These are phyloP conservation scores for Zaprionus obscuricornis DNA, from an alignment of 2,888 invertebrate genomes.

Conservation along the genomic window DNA sequence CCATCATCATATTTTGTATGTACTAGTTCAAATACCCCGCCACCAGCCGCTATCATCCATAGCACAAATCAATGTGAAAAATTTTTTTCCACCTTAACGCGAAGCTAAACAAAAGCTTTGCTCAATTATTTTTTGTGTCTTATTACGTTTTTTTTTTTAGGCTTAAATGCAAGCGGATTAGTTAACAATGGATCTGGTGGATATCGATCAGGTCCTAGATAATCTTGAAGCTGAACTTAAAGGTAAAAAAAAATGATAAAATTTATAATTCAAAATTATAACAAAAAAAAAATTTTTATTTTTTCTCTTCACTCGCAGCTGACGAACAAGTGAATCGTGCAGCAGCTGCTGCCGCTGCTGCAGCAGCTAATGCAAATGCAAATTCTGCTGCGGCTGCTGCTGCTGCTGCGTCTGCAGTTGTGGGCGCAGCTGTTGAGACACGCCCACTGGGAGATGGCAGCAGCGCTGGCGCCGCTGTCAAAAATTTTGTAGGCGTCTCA, in stretches of 20 bases:
- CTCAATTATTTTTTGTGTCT: no score
- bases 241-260: no score
- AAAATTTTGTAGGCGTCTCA: conserved; percentile 85
- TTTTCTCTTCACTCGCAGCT: conserved; percentile 84
- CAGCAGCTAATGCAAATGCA: no score
- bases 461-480: conserved; percentile 56
- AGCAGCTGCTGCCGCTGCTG: conserved; percentile 19
- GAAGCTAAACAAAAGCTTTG: conserved; percentile 24
- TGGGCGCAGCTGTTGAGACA: conserved; percentile 25
- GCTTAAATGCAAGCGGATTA: conserved; percentile 52
- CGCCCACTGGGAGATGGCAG: conserved; percentile 61
- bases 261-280: no score
- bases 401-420: conserved; percentile 11
- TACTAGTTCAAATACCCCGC: no score
- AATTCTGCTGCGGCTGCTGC: no score
- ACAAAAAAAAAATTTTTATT: background rate
- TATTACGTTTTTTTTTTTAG: conserved; percentile 48
- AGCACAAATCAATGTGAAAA: conserved; percentile 50
- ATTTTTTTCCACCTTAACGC: conserved; percentile 18
- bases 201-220: conserved; percentile 92
- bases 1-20: no score
- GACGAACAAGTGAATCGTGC: conserved; percentile 66
- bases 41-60: no score
- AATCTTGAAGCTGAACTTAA: conserved; percentile 87
- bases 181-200: conserved; percentile 85